phyloP scores from a whole-genome alignment of 2,888 invertebrate species.

The Ypsolopha scabrella region DNA sequence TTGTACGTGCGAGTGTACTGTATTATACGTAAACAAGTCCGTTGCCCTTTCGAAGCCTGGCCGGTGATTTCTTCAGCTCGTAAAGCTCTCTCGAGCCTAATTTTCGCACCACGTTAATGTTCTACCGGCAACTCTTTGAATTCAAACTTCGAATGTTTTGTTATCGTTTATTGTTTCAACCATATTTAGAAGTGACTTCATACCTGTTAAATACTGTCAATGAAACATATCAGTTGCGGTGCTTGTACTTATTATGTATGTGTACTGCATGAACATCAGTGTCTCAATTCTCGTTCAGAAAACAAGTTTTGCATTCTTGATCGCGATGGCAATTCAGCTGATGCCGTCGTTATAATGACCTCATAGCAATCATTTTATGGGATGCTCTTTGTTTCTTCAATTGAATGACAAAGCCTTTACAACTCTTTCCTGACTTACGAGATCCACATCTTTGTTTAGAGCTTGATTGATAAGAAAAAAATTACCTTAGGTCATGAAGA shows the following conservation, averaged over 20 bases:
- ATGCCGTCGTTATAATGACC: background rate
- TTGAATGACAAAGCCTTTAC: background rate
- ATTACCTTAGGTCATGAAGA: background rate
- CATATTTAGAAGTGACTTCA: conserved; percentile 1
- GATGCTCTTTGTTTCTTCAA: background rate
- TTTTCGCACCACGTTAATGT: conserved; percentile 1
- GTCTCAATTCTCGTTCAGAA: background rate
- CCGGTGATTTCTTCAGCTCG: conserved; percentile 26
- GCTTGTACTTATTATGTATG: background rate
- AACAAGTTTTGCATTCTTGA: conserved; percentile 1
- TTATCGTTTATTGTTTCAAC: background rate
- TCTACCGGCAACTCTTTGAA: background rate
- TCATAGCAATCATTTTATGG: background rate
- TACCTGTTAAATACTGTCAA: background rate
- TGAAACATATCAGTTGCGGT: background rate
- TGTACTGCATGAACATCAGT: background rate
- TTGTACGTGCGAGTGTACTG: conserved; percentile 30
- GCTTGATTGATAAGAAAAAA: background rate
- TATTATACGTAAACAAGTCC: conserved; percentile 28
- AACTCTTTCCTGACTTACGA: too few relatives aligned
- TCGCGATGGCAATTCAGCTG: background rate
- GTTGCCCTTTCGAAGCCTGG: conserved; percentile 29
- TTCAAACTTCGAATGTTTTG: background rate
- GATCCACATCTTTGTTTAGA: too few relatives aligned
- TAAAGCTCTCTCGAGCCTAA: conserved; percentile 16